Percentiles rank a stretch among this genome's conserved stretches.
These are phyloP conservation scores for Trinorchestia longiramus DNA, from an alignment of 1,140 invertebrate species.

Conservation along the genomic window DNA sequence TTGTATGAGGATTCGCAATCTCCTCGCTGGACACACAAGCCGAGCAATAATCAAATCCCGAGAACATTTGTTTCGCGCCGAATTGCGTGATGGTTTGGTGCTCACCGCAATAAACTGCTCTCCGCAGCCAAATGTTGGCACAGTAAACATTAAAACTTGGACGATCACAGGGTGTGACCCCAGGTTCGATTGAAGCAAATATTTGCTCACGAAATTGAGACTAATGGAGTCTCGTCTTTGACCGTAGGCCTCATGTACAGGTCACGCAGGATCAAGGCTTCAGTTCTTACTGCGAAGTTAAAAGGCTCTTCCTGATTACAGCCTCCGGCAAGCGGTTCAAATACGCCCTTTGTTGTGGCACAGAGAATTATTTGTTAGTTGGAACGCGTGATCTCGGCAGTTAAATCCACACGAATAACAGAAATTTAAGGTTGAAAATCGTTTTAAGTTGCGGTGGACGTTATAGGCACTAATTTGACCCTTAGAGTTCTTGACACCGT, in stretches of 20 bases:
- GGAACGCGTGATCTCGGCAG: neutral
- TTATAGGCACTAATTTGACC: too few relatives aligned
- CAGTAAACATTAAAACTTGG: constrained; percentile 14
- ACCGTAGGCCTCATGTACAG: neutral
- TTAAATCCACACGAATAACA: neutral
- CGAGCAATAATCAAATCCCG: neutral
- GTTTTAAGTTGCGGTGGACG: too few relatives aligned
- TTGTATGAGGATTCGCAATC: neutral
- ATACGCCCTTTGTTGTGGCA: neutral
- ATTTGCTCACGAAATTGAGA: neutral
- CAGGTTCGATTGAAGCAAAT: neutral
- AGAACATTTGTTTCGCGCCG: neutral
- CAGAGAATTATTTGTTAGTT: neutral
- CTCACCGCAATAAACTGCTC: constrained; percentile 15
- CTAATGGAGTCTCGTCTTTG: constrained; percentile 26
- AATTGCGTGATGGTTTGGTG: neutral
- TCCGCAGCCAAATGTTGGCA: neutral
- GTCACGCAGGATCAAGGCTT: neutral
- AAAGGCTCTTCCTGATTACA: neutral
- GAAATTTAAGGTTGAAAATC: neutral
- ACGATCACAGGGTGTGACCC: constrained; percentile 13
- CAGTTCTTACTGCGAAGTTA: neutral
- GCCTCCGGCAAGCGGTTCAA: neutral
- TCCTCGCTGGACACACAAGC: neutral
- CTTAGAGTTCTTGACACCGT: too few relatives aligned